Evolutionary conservation across 92 coral and sea anemone genomes (phyloP), one percentile per base, ranked within the genome.

Genomic region (Micromussa lordhowensis): DNA sequence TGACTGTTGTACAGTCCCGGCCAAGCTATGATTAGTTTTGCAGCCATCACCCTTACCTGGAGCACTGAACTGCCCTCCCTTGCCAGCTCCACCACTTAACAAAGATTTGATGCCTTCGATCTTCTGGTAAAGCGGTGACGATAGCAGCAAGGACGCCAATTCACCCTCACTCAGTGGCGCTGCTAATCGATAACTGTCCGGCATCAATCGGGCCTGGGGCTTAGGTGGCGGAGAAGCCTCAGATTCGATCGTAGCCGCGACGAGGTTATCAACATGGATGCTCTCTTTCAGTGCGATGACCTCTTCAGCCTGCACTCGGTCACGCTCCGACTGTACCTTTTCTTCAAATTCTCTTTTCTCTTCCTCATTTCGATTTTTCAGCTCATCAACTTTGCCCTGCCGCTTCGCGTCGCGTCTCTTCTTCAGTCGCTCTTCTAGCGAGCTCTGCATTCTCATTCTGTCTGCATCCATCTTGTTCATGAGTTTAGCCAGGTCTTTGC

Each of bases 401-500:
- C 96, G 92, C 85, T 97, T 96, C 18, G 96, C 98, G 19, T 96
- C 96, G 53, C 99, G 91, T 83, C 93, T 94, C 83, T 94, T 96
- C 88, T 92, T 96, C 81, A 97, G 59, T 55, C 99, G 86, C 79
- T 97, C 99, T 84, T 97, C 99, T 31, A 97, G 91, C 32, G 99
- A 97, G 71, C 99, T 97, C 93, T 97, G 99, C 99, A 97, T 97
- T 10, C 99, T 87, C 99, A 97, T 97, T 88, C 98, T 87, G 71
- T 97, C 99, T 13, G 99, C 99, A 58, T 97, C 99, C 96, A 97
- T 93, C 86, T 97, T 97, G 91, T 97, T 97, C 99, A 97, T 97
- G 38, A 97, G 91, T 80, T 94, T 97, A 0, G 99, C 99, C 77
- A 97, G 78, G 85, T 97, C 99, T 87, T 97, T 94, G 81, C 99